Base-by-base conservation (phyloP, 1,140 invertebrate species). In the Asobara japonica region DNA sequence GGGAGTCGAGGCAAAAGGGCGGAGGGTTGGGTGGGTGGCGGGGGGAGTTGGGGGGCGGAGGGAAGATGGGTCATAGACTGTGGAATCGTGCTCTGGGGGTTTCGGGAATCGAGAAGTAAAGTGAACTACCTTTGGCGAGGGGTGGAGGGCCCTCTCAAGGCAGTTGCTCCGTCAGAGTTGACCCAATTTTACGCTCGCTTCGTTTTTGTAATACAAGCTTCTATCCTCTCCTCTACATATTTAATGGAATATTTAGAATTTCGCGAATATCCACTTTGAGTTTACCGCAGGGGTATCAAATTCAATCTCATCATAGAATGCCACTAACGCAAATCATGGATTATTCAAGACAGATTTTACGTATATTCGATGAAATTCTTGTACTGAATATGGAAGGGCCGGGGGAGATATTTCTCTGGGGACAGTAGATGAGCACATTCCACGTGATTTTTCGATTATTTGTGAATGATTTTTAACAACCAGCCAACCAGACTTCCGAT, bases 71-170 rank as follows among this genome's bases (percentile, higher is more conserved):
- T 56, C 51, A 56, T 22, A 56, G 51, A 27, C 51, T 56, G 18
- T 25, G 51, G n/a, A 56, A 56, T 56, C 51, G 22, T 27, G 51
- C 51, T 56, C 22, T 22, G 13, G 51, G 51, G 51, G 3, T 25
- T 56, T 56, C 22, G 51, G 51, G 51, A 56, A 56, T 56, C 51
- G 51, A 56, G 51, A 56, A 56, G 51, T 56, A 18, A 22, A 56
- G 51, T 56, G 51, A 56, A 56, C 51, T 56, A 45, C 41, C 41
- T 45, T 16, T 22, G 2, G 51, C 11, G 22, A 56, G 51, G 22
- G 51, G 22, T 25, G 20, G 16, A 11, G 4, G 20, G 45, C 1
- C 1, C 6, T 13, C 1, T 11, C 6, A 4, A 27, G 22, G 51
- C 51, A 56, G 51, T 27, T 56, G 16, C 22, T 22, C 51, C 51